Base-by-base conservation (phyloP, 2,888 invertebrate genomes). In the Slavum lentiscoides region DNA sequence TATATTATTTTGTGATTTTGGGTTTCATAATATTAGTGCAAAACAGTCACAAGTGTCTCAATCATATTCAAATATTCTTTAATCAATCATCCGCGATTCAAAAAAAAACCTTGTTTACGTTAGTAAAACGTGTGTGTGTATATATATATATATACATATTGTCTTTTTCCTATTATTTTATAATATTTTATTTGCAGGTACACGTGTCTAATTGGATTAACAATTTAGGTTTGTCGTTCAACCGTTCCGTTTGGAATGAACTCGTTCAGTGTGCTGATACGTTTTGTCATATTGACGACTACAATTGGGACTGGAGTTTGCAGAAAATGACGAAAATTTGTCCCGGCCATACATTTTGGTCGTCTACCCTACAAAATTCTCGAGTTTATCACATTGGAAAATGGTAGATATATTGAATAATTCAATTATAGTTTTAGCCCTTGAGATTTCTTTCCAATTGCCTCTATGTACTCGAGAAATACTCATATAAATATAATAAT, bases 261-360 rank as follows among this genome's bases (percentile, higher is more conserved):
- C 91, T 98, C 61, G 91, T 93, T 85, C 90, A 89, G 49, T 93
- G 97, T 85, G 91, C 93, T 15, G 89, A 92, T 43, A 91, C 93
- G 85, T 99, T 98, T 87, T 99, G 98, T 87, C 91, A 92, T 2
- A 98, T 96, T 87, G 99, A 99, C 86, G 99, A 99, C 86, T 99
- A 99, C 87, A 99, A 99, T 86, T 99, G 98, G 98, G 98, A 99
- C 86, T 99, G 98, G 94, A 97, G 97, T 0, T 88, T 99, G 84
- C 92, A 97, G 84, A 94, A 95, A 86, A 90, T 97, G 75, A 95
- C 96, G 0, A 94, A 95, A 87, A 93, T 93, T 84, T 92, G 94
- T 85, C 89, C 94, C 82, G 89, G 90, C 0, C 88, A 89, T 82
- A 93, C 93, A 84, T 90, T 98, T 83, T 92, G 92, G 84, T 94